These are phyloP conservation scores for Diadegma fenestrale DNA, from an alignment of 2,888 invertebrate species.

Conservation along the genomic window DNA sequence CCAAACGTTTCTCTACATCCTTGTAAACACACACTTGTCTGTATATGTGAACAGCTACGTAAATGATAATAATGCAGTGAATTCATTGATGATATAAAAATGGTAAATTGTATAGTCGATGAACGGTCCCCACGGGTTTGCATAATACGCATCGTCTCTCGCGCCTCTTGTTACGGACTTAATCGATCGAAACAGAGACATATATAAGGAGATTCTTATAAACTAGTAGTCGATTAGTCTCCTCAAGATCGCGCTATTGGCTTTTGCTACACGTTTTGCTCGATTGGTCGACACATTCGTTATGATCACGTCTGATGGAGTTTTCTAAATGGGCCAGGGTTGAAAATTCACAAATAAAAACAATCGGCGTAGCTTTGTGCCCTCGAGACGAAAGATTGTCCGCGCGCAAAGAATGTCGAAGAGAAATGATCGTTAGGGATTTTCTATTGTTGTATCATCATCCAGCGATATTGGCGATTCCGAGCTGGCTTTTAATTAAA, in stretches of 20 bases:
- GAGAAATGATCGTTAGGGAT: conserved; percentile 13
- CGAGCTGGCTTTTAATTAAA: conserved; percentile 59
- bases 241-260: conserved; percentile 31
- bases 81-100: background rate
- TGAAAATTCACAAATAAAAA: background rate
- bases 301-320: conserved; percentile 76
- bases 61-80: background rate
- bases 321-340: conserved; percentile 4
- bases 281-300: conserved; percentile 75
- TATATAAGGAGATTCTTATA: conserved; percentile 79
- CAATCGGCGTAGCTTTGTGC: background rate
- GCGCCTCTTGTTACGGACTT: conserved; percentile 79
- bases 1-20: no score
- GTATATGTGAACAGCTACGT: background rate
- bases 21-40: background rate
- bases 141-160: conserved; percentile 73
- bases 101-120: background rate
- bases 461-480: conserved; percentile 16
- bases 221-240: conserved; percentile 74
- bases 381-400: background rate
- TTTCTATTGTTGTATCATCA: conserved; percentile 8
- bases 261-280: conserved; percentile 7
- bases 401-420: background rate
- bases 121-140: conserved; percentile 75
- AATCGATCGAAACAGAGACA: conserved; percentile 77